phyloP scores from a whole-genome alignment of 2,888 invertebrate genomes.

The Agrypnus murinus region DNA sequence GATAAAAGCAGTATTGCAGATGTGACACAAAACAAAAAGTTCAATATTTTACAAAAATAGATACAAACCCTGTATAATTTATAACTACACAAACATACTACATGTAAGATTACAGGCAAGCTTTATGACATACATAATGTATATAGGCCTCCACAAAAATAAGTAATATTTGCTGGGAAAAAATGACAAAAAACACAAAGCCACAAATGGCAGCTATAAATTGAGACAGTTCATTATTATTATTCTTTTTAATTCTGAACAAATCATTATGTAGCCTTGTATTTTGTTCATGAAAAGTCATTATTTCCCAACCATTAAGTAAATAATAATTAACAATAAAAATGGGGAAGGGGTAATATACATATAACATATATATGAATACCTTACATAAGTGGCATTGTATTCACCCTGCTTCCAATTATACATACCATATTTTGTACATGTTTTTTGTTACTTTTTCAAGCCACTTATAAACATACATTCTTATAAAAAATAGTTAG shows the following conservation, averaged over 20 bases:
- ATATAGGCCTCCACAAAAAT: not conserved
- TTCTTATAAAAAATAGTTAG: conserved; percentile 47
- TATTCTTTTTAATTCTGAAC: not conserved
- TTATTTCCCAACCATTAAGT: conserved; percentile 5
- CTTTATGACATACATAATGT: no score
- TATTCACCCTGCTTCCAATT: conserved; percentile 11
- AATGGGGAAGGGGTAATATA: no score
- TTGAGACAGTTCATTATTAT: not conserved
- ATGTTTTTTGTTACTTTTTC: conserved; percentile 28
- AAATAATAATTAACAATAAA: not conserved
- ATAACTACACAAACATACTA: no score
- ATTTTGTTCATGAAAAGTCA: conserved; percentile 5
- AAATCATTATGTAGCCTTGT: conserved; percentile 7
- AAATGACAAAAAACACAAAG: conserved; percentile 3
- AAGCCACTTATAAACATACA: conserved; percentile 37
- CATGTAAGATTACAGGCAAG: not conserved
- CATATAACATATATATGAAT: not conserved
- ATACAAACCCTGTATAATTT: not conserved
- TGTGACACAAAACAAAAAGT: not conserved
- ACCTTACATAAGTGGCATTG: conserved; percentile 21
- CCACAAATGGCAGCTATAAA: conserved; percentile 6
- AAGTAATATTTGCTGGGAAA: not conserved
- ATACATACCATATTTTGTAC: conserved; percentile 32
- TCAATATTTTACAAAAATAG: not conserved
- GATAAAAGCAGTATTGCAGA: not conserved